These are phyloP conservation scores for Imbricaverruca yamaguchii DNA, from an alignment of 2,888 invertebrate species.

Conservation along the genomic window DNA sequence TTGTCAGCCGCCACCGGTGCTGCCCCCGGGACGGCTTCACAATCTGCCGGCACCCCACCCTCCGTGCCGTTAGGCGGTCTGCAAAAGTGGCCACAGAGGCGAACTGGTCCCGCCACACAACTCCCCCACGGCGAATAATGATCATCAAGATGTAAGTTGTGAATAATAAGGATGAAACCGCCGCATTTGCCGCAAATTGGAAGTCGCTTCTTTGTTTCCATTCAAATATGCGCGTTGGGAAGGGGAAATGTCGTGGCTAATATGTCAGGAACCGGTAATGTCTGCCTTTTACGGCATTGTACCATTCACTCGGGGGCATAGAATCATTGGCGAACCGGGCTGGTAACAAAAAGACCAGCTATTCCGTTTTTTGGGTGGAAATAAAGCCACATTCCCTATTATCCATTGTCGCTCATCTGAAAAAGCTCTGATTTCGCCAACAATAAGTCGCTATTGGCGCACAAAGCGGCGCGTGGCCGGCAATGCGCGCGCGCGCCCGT, in stretches of 20 bases:
- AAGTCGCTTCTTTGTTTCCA: not conserved
- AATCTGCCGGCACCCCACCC: too few relatives aligned
- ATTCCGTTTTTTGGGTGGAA: slow-evolving; percentile 9
- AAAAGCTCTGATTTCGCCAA: not conserved
- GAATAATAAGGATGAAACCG: slow-evolving; percentile 18
- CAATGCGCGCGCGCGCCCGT: not conserved
- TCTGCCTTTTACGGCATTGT: slow-evolving; percentile 2
- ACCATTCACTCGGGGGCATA: not conserved
- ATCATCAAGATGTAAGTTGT: slow-evolving; percentile 19
- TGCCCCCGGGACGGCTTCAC: too few relatives aligned
- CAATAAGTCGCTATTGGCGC: not conserved
- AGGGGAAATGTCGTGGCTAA: not conserved
- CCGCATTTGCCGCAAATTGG: slow-evolving; percentile 14
- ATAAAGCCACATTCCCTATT: slow-evolving; percentile 11
- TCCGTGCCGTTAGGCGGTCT: not conserved
- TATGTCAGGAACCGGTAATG: not conserved
- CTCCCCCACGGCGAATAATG: not conserved
- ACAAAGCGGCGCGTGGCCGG: not conserved
- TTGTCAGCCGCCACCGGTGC: not conserved
- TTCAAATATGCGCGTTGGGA: not conserved
- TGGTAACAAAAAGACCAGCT: slow-evolving; percentile 1
- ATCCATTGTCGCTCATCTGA: slow-evolving; percentile 18
- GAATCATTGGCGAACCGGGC: not conserved
- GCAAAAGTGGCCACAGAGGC: not conserved
- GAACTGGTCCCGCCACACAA: not conserved